phyloP scores from a whole-genome alignment of 2,888 invertebrate genomes.

The Tenthredo livida region DNA sequence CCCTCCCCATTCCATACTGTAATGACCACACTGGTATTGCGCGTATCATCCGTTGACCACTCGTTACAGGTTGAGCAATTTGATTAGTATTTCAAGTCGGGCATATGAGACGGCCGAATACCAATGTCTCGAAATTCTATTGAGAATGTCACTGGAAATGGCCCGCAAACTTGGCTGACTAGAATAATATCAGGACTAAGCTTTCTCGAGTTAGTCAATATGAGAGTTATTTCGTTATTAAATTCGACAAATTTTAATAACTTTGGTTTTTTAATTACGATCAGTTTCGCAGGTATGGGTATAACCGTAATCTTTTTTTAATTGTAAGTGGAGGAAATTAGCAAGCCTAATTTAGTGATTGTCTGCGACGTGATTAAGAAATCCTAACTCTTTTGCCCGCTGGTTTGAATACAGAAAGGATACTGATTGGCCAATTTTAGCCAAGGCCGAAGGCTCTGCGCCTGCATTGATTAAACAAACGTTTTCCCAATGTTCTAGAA shows the following conservation, averaged over 20 bases:
- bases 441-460: constrained; percentile 19
- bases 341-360: not conserved
- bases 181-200: constrained; percentile 52
- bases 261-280: not conserved
- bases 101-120: constrained; percentile 62
- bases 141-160: constrained; percentile 55
- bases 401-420: constrained; percentile 32
- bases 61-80: constrained; percentile 60
- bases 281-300: not conserved
- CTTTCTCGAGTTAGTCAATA: constrained; percentile 51
- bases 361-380: not conserved
- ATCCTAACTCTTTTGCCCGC: not conserved
- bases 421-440: constrained; percentile 29
- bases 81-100: constrained; percentile 65
- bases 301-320: not conserved
- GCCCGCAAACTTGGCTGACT: constrained; percentile 50
- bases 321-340: not conserved
- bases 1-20: constrained; percentile 54
- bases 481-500: constrained; percentile 31
- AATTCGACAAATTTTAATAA: not conserved
- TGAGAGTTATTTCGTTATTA: not conserved
- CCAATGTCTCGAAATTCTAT: constrained; percentile 65
- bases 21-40: constrained; percentile 55
- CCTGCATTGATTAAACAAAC: not conserved
- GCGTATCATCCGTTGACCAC: constrained; percentile 58